phyloP scores from a whole-genome alignment of 2,888 invertebrate species.

The Osmoderma eremita region DNA sequence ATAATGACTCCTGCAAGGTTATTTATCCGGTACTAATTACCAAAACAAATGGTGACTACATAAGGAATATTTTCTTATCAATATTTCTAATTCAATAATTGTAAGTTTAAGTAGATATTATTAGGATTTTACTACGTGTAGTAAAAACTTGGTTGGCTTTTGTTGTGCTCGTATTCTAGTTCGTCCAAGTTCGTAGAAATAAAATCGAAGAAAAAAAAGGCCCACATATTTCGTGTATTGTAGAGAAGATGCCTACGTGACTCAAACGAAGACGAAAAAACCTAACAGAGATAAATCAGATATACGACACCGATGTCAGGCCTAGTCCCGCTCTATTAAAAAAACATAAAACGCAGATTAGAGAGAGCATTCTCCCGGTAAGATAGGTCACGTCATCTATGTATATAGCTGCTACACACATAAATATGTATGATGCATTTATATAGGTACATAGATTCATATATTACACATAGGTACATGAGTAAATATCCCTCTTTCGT shows the following conservation, averaged over 20 bases:
- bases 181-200: conserved; percentile 21
- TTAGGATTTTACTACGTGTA: neutral
- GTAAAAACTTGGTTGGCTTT: neutral
- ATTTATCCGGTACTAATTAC: no score
- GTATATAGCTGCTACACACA: conserved; percentile 11
- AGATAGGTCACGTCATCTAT: conserved; percentile 29
- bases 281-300: conserved; percentile 32
- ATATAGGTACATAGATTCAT: neutral
- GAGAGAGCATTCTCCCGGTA: conserved; percentile 16
- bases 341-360: conserved; percentile 35
- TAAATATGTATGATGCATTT: conserved; percentile 22
- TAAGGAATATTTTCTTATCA: no score
- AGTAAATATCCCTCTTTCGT: neutral
- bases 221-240: conserved; percentile 21
- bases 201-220: conserved; percentile 10
- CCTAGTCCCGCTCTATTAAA: conserved; percentile 33
- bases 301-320: conserved; percentile 32
- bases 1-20: no score
- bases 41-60: no score
- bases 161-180: conserved; percentile 7
- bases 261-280: conserved; percentile 30
- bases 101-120: conserved; percentile 8
- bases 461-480: no score
- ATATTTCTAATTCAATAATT: no score
- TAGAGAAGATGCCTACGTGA: conserved; percentile 32